phyloP scores from a whole-genome alignment of 2,888 invertebrate genomes.

The Nebria brevicollis region DNA sequence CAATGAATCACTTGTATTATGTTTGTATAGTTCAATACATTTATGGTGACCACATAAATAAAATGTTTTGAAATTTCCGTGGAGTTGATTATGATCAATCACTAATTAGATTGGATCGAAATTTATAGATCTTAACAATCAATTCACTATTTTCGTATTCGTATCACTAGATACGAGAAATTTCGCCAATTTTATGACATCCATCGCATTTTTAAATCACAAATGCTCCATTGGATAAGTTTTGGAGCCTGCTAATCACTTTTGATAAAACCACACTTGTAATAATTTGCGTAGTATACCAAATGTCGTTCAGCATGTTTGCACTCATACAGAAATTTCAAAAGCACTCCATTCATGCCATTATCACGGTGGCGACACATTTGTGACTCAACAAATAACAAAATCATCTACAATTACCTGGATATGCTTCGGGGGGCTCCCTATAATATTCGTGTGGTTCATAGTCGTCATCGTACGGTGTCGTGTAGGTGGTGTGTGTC shows the following conservation, averaged over 20 bases:
- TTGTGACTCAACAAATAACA: not conserved
- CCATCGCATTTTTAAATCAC: not conserved
- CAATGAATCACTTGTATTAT: not conserved
- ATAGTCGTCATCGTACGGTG: slow-evolving; percentile 59
- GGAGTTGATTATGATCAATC: not conserved
- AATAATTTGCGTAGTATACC: not conserved
- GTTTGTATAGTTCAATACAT: not conserved
- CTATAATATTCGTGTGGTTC: slow-evolving; percentile 63
- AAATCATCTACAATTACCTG: slow-evolving; percentile 57
- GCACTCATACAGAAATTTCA: not conserved
- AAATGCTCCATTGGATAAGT: no score
- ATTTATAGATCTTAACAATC: no score
- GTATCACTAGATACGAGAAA: not conserved
- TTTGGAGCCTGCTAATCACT: not conserved
- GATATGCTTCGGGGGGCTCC: slow-evolving; percentile 62
- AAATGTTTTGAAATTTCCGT: not conserved
- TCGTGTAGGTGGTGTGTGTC: slow-evolving; percentile 54
- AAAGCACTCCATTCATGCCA: not conserved
- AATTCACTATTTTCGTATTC: not conserved
- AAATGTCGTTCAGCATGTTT: not conserved
- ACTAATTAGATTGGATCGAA: no score
- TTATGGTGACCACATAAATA: not conserved
- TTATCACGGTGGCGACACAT: not conserved
- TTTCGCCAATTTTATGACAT: not conserved
- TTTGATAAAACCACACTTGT: not conserved